These are phyloP conservation scores for Erebia epiphron DNA, from an alignment of 2,888 invertebrate species.

Conservation along the genomic window DNA sequence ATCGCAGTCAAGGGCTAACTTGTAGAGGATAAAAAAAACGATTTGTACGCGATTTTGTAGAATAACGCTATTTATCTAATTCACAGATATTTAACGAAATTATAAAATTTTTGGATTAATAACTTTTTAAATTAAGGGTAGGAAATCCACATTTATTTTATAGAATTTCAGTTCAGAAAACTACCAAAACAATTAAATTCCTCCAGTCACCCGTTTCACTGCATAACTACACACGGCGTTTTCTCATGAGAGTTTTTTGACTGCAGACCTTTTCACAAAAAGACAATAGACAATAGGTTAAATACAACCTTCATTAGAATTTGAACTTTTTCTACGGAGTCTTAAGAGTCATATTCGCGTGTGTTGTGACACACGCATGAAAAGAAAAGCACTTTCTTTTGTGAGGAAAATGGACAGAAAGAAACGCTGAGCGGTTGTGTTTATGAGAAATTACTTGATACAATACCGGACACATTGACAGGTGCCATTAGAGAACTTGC, in stretches of 20 bases:
- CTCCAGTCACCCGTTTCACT: not conserved
- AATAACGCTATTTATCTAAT: no score
- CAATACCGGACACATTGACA: slow-evolving; percentile 37
- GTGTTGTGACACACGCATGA: slow-evolving; percentile 4
- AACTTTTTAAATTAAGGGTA: no score
- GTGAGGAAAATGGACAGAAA: slow-evolving; percentile 36
- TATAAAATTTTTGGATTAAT: no score
- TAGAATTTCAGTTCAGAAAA: not conserved
- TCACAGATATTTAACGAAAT: no score
- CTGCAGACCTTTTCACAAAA: slow-evolving; percentile 21
- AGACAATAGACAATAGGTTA: slow-evolving; percentile 26
- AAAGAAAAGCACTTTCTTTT: slow-evolving; percentile 34
- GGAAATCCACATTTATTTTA: not conserved
- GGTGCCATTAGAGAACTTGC: slow-evolving; percentile 33
- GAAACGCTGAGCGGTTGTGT: slow-evolving; percentile 33
- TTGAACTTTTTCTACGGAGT: not conserved
- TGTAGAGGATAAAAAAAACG: no score
- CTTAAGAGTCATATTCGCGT: slow-evolving; percentile 1
- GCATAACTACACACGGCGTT: slow-evolving; percentile 16
- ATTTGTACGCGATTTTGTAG: no score
- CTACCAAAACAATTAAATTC: slow-evolving; percentile 10
- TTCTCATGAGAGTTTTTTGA: slow-evolving; percentile 15
- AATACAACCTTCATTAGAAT: not conserved
- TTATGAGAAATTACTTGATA: slow-evolving; percentile 37
- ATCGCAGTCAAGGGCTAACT: no score